phyloP scores from a whole-genome alignment of 2,888 invertebrate genomes.

The Lycaena phlaeas region DNA sequence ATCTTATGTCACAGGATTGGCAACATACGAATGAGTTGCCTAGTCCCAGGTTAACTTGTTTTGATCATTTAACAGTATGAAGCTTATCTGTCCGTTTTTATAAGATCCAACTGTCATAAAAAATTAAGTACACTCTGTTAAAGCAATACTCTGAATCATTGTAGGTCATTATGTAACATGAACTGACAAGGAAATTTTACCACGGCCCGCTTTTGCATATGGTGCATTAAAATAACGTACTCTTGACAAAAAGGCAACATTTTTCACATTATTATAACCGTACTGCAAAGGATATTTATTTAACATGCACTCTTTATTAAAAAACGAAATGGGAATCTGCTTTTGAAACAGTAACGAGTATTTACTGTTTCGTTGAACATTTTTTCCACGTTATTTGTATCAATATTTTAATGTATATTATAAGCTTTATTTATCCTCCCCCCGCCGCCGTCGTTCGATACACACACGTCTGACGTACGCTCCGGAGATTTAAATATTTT shows the following conservation, averaged over 20 bases:
- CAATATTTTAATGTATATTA: too few relatives aligned
- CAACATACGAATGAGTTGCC: too few relatives aligned
- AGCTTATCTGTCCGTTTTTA: too few relatives aligned
- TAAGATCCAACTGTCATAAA: too few relatives aligned
- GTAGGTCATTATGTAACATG: constrained; percentile 2
- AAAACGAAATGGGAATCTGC: not conserved
- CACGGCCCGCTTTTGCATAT: constrained; percentile 11
- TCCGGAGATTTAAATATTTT: too few relatives aligned
- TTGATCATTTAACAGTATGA: too few relatives aligned
- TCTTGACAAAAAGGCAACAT: constrained; percentile 12
- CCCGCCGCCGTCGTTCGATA: too few relatives aligned
- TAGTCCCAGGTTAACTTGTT: too few relatives aligned
- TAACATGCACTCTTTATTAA: constrained; percentile 7
- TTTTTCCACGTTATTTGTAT: not conserved
- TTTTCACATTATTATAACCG: constrained; percentile 11
- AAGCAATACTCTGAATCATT: not conserved
- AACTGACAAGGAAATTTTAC: constrained; percentile 11
- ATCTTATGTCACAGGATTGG: too few relatives aligned
- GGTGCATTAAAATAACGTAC: constrained; percentile 12
- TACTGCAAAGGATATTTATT: constrained; percentile 10
- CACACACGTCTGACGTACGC: too few relatives aligned
- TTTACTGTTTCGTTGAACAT: not conserved
- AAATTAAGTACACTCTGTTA: too few relatives aligned
- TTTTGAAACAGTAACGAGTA: not conserved
- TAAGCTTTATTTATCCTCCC: too few relatives aligned